Conservation (phyloP, 2,888 invertebrate genomes). For the Ophioninae sp. region DNA sequence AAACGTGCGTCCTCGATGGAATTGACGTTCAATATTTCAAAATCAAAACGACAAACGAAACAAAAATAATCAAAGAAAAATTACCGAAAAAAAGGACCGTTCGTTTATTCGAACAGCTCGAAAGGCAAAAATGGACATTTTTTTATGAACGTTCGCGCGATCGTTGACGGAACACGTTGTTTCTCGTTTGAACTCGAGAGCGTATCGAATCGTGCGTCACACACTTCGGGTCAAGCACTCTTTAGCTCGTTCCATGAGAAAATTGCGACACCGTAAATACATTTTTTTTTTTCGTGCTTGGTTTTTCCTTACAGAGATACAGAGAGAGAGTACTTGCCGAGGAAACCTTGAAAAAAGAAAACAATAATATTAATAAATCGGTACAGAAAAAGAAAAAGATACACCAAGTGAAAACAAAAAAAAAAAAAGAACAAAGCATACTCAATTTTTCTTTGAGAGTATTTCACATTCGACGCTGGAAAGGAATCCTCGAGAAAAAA, state of each 20-base stretch:
- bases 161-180: background rate
- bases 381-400: slow-evolving; percentile 35
- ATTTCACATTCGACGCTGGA: slow-evolving; percentile 8
- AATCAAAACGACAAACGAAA: slow-evolving; percentile 1
- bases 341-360: slow-evolving; percentile 55
- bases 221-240: background rate
- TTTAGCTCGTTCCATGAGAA: slow-evolving; percentile 31
- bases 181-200: slow-evolving; percentile 5
- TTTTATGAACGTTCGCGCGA: background rate
- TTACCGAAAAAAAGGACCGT: background rate
- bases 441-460: slow-evolving; percentile 19
- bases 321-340: slow-evolving; percentile 61
- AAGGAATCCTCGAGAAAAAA: slow-evolving; percentile 33
- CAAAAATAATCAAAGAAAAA: background rate
- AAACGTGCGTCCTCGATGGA: slow-evolving; percentile 31
- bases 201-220: background rate
- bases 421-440: slow-evolving; percentile 38
- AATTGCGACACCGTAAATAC: slow-evolving; percentile 43
- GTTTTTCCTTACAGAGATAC: slow-evolving; percentile 46
- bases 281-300: slow-evolving; percentile 12
- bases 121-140: background rate
- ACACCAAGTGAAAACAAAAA: slow-evolving; percentile 46
- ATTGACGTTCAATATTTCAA: slow-evolving; percentile 2
- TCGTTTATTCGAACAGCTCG: background rate
- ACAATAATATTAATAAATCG: slow-evolving; percentile 48